Evolutionary conservation across 2,797 vertebrate genomes (phyloP), one percentile per base, ranked within the genome.

Genomic region (Microctenopoma steveboyesi): DNA sequence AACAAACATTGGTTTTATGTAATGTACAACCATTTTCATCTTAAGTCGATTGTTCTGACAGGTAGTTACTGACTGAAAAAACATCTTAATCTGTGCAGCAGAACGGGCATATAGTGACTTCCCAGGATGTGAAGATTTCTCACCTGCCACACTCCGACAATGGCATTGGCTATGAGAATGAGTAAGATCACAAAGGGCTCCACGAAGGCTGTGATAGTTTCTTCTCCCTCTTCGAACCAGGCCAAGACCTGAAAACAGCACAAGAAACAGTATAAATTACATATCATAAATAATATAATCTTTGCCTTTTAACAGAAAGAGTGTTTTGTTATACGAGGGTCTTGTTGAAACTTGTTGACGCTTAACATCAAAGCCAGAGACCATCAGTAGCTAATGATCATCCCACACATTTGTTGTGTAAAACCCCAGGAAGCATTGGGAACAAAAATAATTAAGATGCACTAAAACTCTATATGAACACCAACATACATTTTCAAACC

Each of bases 191-290:
- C 98, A 92, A 99, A 99, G 88, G 98, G 98, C 81, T 99, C 98
- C 93, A 99, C 98, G 83, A 99, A 99, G 16, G 98, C 98, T 79
- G 98, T 99, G 82, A 99, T 95, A 3, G 97, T 98, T 93, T 99
- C 98, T 92, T 99, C 98, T 69, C 98, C 98, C 92, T 99, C 98
- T 92, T 99, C 98, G 89, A 99, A 99, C 98, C 98, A 99, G 86
- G 98, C 98, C 94, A 99, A 92, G 76, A 98, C 96, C 98, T 99
- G 82, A 12, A 93, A 64, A 71, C 25, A 75, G 22, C 4, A 75
- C 1, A 6, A 48, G n/a, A 69, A 67, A 54, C 1, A 7, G 22
- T 22, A 22, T 22, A 22, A 18, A 18, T 18, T 18, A 18, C 18
- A 18, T 18, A 22, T 22, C 1, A 22, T 22, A 22, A 22, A 22